These are phyloP conservation scores for Nemurella pictetii DNA, from an alignment of 2,888 invertebrate species.

Conservation along the genomic window DNA sequence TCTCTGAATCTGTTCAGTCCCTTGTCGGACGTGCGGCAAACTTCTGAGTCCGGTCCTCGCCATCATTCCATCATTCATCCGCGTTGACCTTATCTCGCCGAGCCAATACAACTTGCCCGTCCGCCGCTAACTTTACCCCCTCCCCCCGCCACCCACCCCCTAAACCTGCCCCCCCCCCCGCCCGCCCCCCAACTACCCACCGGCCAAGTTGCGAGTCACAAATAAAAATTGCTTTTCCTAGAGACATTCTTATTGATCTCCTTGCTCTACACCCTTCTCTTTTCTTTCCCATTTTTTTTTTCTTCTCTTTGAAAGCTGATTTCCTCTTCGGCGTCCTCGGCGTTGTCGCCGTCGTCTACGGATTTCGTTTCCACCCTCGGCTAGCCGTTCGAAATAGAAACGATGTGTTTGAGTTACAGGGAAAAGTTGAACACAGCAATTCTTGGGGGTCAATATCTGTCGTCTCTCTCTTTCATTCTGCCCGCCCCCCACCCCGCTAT, in stretches of 20 bases:
- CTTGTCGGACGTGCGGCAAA: not conserved
- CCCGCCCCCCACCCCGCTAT: not conserved
- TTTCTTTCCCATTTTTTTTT: constrained; percentile 31
- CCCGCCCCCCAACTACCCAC: not conserved
- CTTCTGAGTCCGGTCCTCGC: not conserved
- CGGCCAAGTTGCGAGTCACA: not conserved
- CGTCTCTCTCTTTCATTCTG: not conserved
- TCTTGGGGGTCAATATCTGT: constrained; percentile 23
- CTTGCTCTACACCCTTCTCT: not conserved
- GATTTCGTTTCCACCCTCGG: not conserved
- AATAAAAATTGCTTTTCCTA: constrained; percentile 29
- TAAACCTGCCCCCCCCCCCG: not conserved
- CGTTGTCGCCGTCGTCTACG: constrained; percentile 27
- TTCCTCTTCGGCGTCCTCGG: constrained; percentile 35
- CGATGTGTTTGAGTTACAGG: constrained; percentile 26
- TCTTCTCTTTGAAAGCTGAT: constrained; percentile 32
- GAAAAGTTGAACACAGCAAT: constrained; percentile 12
- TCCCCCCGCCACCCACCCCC: not conserved
- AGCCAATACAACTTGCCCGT: constrained; percentile 28
- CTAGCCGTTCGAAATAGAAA: not conserved
- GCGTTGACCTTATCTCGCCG: constrained; percentile 20
- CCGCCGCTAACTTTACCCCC: not conserved
- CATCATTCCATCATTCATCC: constrained; percentile 10
- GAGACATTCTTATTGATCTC: constrained; percentile 39
- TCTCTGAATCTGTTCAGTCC: not conserved